Evolutionary conservation across 2,797 vertebrate genomes (phyloP).

Genomic region (Danio aesculapii): DNA sequence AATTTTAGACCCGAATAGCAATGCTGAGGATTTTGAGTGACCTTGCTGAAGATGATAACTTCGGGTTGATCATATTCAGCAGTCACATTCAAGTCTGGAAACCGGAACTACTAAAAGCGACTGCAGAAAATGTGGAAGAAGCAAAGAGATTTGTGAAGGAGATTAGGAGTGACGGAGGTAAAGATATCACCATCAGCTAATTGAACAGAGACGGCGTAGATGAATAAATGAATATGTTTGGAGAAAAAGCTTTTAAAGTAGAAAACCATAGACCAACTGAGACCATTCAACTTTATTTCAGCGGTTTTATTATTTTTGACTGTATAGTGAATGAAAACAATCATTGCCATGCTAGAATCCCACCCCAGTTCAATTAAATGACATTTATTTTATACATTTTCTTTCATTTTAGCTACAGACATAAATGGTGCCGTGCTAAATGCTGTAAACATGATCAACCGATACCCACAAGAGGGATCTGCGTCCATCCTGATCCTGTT

Average conservation of each 20-base stretch:
- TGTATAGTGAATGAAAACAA: background rate
- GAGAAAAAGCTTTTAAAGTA: background rate
- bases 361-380: background rate
- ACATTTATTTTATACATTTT: background rate
- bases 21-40: constrained; percentile 88
- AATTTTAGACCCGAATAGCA: constrained; percentile 83
- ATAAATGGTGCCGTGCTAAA: constrained; percentile 83
- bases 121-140: constrained; percentile 67
- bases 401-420: constrained; percentile 80
- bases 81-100: constrained; percentile 75
- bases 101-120: constrained; percentile 81
- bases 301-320: background rate
- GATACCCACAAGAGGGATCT: constrained; percentile 72
- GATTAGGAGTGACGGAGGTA: constrained; percentile 59
- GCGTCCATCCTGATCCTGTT: constrained; percentile 90
- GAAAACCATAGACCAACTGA: background rate
- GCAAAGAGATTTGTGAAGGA: constrained; percentile 76
- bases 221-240: background rate
- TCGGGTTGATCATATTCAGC: constrained; percentile 86
- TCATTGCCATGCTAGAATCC: background rate
- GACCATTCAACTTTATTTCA: background rate
- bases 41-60: constrained; percentile 83
- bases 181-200: background rate
- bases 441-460: constrained; percentile 78
- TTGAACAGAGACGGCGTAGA: background rate